phyloP scores from a whole-genome alignment of 2,113 vertebrate genomes.

The Clupea harengus region DNA sequence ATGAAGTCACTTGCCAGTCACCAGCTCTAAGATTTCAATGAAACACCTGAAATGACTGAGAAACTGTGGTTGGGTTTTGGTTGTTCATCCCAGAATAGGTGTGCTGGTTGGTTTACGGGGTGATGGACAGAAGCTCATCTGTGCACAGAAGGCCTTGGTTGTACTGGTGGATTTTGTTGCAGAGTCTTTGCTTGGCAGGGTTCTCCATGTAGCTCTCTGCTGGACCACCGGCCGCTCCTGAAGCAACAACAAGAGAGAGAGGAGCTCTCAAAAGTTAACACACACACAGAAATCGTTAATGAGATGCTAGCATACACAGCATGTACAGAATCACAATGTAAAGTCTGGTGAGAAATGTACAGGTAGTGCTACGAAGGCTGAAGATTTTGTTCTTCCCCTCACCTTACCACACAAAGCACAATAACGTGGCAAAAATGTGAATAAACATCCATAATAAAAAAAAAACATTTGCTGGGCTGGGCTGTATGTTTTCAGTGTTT shows the following conservation, averaged over 20 bases:
- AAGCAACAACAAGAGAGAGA: constrained; percentile 14
- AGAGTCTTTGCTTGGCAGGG: constrained; percentile 50
- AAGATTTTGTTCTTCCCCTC: not conserved
- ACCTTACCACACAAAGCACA: not conserved
- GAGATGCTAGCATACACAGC: not conserved
- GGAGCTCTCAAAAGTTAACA: not conserved
- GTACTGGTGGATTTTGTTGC: constrained; percentile 55
- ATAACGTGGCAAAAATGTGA: no score
- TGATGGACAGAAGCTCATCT: constrained; percentile 56
- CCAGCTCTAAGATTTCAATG: not conserved
- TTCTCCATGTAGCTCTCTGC: constrained; percentile 40
- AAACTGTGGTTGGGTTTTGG: not conserved
- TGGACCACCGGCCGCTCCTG: constrained; percentile 31
- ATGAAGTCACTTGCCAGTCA: not conserved
- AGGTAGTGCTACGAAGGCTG: not conserved
- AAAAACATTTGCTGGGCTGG: not conserved
- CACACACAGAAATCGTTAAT: not conserved
- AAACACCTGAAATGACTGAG: not conserved
- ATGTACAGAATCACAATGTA: not conserved
- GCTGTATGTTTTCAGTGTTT: not conserved
- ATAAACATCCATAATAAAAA: no score
- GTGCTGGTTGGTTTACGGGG: not conserved
- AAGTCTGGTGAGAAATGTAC: not conserved
- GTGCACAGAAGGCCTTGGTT: constrained; percentile 50
- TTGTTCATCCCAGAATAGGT: not conserved